Evolutionary conservation across 2,113 vertebrate species (phyloP), one percentile per base, ranked within the genome.

Genomic region (pig (Sus scrofa)): DNA sequence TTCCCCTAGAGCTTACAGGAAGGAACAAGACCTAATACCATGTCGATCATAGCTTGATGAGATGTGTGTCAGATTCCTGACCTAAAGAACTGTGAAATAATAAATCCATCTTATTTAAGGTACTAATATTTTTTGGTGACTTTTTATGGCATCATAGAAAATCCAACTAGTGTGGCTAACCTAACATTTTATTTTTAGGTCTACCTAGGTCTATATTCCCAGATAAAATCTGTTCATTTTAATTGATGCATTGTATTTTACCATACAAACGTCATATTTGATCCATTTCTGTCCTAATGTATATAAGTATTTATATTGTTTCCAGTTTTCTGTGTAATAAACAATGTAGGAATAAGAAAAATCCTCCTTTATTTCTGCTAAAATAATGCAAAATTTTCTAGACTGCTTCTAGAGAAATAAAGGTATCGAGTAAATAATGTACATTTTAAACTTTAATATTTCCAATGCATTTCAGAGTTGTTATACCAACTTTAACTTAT

Each of bases 391-490:
- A 62, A 85, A 12, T 9, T 74, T 93, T 85, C 63, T 75, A 6
- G 4, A 34, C 2, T 37, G 32, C 0, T 20, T 68, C 0, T 60
- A 83, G 27, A 81, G 44, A 85, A 70, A 65, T 54, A 60, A 32
- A 77, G 71, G 2, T 83, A 73, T 20, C 50, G 1, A 11, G 30
- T 22, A 94, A 62, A 67, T 62, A 75, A 67, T 87, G 13, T 6
- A 79, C 1, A 37, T 75, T 94, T 89, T 19, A 96, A 30, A 83
- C 3, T 52, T 82, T 86, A 32, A 24, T 71, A 89, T 82, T 92
- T 75, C 4, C 15, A 95, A 6, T 34, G 14, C 3, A 30, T 73
- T 52, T 34, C 58, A 92, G 16, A 82, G 8, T 37, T 14, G 6
- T 22, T 85, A 27, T 39, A 39, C 24, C 8, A 87, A 12, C 91